A percentile compares a stretch with the other conserved stretches of the same genome.
These are phyloP conservation scores for Drosophila cracens DNA, from an alignment of 2,888 invertebrate genomes.

Conservation along the genomic window DNA sequence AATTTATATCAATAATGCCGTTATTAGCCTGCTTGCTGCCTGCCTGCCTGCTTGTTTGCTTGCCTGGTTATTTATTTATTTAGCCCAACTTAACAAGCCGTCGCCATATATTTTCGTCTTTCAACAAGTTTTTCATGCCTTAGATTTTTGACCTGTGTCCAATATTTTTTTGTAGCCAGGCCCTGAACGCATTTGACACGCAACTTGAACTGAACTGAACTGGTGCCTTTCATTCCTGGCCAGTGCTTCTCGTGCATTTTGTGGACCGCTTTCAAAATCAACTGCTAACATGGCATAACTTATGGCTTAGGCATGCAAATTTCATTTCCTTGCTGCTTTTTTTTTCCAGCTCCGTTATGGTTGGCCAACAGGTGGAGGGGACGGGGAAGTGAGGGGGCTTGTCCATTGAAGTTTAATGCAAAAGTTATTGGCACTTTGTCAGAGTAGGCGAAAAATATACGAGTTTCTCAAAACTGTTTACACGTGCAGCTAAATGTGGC, in stretches of 20 bases:
- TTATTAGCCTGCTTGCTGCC: slow-evolving; percentile 19
- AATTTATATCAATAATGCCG: slow-evolving; percentile 79
- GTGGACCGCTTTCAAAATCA: slow-evolving; percentile 66
- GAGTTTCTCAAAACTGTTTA: slow-evolving; percentile 29
- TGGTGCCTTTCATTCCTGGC: slow-evolving; percentile 1
- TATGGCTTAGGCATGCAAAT: slow-evolving; percentile 75
- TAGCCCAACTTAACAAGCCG: slow-evolving; percentile 59
- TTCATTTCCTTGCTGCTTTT: slow-evolving; percentile 31
- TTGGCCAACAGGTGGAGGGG: slow-evolving; percentile 18
- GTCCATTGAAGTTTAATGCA: slow-evolving; percentile 51
- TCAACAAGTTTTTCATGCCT: slow-evolving; percentile 53
- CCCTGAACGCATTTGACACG: slow-evolving; percentile 69
- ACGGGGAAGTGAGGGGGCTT: background rate
- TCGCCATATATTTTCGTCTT: slow-evolving; percentile 60
- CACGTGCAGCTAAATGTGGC: slow-evolving; percentile 25
- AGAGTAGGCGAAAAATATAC: slow-evolving; percentile 54
- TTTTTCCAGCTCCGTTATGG: slow-evolving; percentile 52
- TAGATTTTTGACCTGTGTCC: slow-evolving; percentile 28
- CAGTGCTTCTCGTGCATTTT: slow-evolving; percentile 51
- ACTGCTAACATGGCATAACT: slow-evolving; percentile 82
- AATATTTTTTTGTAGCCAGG: slow-evolving; percentile 29
- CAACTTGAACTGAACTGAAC: slow-evolving; percentile 50
- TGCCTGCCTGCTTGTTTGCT: background rate
- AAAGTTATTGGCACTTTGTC: slow-evolving; percentile 81
- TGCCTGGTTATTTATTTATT: slow-evolving; percentile 55